Conservation (phyloP, 2,888 invertebrate species). For the Sepiola atlantica region DNA sequence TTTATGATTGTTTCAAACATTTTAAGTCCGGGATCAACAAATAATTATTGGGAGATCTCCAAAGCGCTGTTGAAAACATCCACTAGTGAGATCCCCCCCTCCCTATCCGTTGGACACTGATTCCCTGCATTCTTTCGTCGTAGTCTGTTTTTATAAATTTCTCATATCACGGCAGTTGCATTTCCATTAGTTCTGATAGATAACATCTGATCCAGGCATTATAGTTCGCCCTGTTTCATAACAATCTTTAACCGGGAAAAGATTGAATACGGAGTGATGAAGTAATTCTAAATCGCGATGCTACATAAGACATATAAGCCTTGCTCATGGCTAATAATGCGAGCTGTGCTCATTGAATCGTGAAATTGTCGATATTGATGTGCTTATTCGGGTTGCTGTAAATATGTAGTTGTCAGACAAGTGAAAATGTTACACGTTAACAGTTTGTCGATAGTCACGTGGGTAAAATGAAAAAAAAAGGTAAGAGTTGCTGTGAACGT, state of each 20-base stretch:
- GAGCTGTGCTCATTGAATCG: neutral
- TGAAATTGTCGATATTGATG: slow-evolving; percentile 20
- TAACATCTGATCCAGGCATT: neutral
- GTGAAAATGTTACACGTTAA: neutral
- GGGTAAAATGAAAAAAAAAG: neutral
- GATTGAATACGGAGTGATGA: neutral
- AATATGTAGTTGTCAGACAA: neutral
- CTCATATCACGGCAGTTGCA: neutral
- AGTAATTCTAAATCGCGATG: neutral
- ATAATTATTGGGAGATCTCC: no score
- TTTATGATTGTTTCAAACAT: no score
- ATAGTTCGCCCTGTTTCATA: neutral
- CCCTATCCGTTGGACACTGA: no score
- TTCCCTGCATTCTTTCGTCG: no score
- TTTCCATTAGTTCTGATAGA: neutral
- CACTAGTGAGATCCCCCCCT: no score
- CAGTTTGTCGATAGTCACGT: neutral
- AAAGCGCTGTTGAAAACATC: no score
- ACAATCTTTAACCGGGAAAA: neutral
- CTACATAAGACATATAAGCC: neutral
- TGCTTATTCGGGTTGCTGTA: slow-evolving; percentile 2
- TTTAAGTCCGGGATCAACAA: no score
- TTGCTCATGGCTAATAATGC: neutral
- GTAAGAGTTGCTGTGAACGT: neutral
- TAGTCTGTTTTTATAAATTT: neutral